These are phyloP conservation scores for Eupelmus urozonus DNA, from an alignment of 2,888 invertebrate species.

Conservation along the genomic window DNA sequence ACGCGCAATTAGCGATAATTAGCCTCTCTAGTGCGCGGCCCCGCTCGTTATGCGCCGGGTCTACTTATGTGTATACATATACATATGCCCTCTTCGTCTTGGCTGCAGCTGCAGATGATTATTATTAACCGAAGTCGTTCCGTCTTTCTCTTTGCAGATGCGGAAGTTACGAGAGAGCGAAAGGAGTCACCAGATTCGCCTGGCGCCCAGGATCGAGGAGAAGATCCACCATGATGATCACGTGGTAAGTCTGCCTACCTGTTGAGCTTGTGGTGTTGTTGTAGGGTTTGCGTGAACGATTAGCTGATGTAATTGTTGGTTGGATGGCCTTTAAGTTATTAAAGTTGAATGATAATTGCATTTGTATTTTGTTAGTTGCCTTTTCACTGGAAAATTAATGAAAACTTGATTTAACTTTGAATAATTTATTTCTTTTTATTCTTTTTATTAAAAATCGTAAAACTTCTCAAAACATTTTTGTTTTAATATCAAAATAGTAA, in stretches of 20 bases:
- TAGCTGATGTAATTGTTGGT: too few species aligned
- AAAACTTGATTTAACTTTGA: too few species aligned
- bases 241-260: slow-evolving; percentile 62
- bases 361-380: too few species aligned
- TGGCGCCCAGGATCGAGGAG: slow-evolving; percentile 68
- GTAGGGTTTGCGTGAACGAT: too few species aligned
- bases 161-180: slow-evolving; percentile 80
- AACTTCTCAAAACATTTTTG: too few species aligned
- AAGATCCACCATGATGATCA: slow-evolving; percentile 68
- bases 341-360: too few species aligned
- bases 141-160: slow-evolving; percentile 74
- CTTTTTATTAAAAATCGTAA: too few species aligned
- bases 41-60: slow-evolving; percentile 30
- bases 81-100: background rate
- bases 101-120: too few species aligned
- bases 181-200: slow-evolving; percentile 71
- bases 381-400: too few species aligned
- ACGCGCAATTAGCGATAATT: slow-evolving; percentile 47
- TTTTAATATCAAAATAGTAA: too few species aligned
- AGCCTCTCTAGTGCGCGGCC: slow-evolving; percentile 7
- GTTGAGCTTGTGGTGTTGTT: background rate
- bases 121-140: slow-evolving; percentile 20
- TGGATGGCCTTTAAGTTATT: too few species aligned
- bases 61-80: background rate
- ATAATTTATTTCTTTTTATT: too few species aligned